Evolutionary conservation across 2,113 vertebrate species (phyloP).

Genomic region (Tragelaphus imberbis): DNA sequence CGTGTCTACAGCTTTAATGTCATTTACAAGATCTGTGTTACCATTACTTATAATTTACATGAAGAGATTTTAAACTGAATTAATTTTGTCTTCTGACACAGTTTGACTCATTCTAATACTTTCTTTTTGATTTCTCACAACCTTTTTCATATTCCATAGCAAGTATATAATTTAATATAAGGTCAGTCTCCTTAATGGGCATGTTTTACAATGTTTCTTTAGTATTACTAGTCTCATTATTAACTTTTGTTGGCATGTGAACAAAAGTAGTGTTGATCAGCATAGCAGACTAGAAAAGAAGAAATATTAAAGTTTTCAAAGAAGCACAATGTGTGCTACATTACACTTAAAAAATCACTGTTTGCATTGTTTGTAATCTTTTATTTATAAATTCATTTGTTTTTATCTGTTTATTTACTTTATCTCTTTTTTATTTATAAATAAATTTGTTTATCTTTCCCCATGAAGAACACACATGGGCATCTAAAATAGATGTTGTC

Average conservation of each 20-base stretch:
- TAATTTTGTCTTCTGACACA: constrained; percentile 55
- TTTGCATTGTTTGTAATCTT: background rate
- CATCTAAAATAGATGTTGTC: background rate
- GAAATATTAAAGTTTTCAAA: constrained; percentile 54
- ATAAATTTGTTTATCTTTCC: background rate
- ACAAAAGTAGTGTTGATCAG: constrained; percentile 60
- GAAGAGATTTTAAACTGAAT: constrained; percentile 48
- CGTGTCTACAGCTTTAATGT: background rate
- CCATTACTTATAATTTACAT: background rate
- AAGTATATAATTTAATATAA: constrained; percentile 64
- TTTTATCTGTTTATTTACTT: background rate
- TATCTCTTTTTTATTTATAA: background rate
- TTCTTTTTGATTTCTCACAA: background rate
- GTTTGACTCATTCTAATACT: constrained; percentile 46
- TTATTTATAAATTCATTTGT: background rate
- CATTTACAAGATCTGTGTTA: constrained; percentile 30
- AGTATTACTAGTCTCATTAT: constrained; percentile 57
- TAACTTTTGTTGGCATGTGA: constrained; percentile 64
- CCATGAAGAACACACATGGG: background rate
- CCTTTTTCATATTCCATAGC: constrained; percentile 19
- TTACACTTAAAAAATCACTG: background rate
- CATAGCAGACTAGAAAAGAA: constrained; percentile 61
- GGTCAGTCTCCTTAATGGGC: constrained; percentile 49
- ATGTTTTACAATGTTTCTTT: constrained; percentile 63
- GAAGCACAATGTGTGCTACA: background rate